phyloP scores from a whole-genome alignment of 2,888 invertebrate species.

The Rhamphomyia laevipes region DNA sequence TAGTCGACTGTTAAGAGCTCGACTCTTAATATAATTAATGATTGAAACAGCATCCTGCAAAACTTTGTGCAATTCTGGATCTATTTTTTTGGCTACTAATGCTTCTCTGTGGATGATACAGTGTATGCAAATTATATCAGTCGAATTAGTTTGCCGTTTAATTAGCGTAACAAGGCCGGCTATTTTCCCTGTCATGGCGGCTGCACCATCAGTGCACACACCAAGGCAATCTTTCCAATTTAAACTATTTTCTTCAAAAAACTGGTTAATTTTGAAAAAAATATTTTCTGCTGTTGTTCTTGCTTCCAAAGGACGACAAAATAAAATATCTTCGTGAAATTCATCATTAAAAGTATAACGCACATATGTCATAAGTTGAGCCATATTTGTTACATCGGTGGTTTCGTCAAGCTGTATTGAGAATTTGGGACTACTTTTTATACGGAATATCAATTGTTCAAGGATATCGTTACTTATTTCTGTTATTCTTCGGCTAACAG shows the following conservation, averaged over 20 bases:
- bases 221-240: not conserved
- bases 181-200: not conserved
- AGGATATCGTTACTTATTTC: too few species aligned
- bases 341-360: not conserved
- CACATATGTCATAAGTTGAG: not conserved
- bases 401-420: not conserved
- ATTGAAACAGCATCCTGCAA: not conserved
- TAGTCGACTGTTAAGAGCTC: not conserved
- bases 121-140: constrained; percentile 1
- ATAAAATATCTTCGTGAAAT: not conserved
- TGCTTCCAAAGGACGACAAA: not conserved
- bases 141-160: not conserved
- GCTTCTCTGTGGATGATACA: constrained; percentile 5
- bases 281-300: not conserved
- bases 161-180: not conserved
- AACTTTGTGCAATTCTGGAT: not conserved
- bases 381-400: not conserved
- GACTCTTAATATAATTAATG: not conserved
- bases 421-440: not conserved
- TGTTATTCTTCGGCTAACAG: too few species aligned
- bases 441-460: too few species aligned
- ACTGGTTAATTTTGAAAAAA: not conserved
- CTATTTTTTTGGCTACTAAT: not conserved
- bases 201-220: not conserved
- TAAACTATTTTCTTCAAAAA: not conserved